Evolutionary conservation across 2,888 invertebrate species (phyloP), one percentile per base, ranked within the genome.

Genomic region (Frankliniella intonsa): DNA sequence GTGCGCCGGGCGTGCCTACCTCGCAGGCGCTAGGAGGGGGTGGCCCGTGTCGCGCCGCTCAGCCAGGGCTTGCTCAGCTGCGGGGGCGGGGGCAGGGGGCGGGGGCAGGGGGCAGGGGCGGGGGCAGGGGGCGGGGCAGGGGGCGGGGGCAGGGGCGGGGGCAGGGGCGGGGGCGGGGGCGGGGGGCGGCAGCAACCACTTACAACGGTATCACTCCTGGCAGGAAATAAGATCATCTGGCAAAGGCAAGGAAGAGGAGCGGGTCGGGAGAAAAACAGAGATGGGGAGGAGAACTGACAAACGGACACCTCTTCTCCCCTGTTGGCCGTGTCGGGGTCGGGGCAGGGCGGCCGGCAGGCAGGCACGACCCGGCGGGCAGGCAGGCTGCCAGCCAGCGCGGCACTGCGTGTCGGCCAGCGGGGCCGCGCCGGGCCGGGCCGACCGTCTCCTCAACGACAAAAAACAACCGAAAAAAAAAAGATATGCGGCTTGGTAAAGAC

Each of bases 171-270:
- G n/a, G n/a, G 12, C 55, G 19, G 55, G 14, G 11, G 62, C 17
- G 62, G 11, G 62, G 14, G 62, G 17, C 62, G 14, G n/a, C 62
- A 62, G 62, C 62, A 62, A 76, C 69, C 69, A 76, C 69, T 76
- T 76, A 76, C 69, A 76, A 76, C 69, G 69, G 69, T 76, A 76
- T 76, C 69, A 76, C 69, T 76, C 25, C 69, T 76, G 83, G 81
- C 82, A 84, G 84, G 82, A 84, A 81, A 81, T 50, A 81, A 76
- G 69, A 76, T 76, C 22, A 76, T 76, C 69, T 25, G 12, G 22
- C 69, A 12, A 76, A 76, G 69, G 62, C 8, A 62, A 62, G 62
- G 62, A 17, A 62, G 62, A n/a, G 14, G 69, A 76, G 25, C 22
- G 69, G 25, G 69, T 8, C 25, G 22, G 69, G 25, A 22, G 25